phyloP scores from a whole-genome alignment of 2,888 invertebrate species.

The Eupithecia inturbata region DNA sequence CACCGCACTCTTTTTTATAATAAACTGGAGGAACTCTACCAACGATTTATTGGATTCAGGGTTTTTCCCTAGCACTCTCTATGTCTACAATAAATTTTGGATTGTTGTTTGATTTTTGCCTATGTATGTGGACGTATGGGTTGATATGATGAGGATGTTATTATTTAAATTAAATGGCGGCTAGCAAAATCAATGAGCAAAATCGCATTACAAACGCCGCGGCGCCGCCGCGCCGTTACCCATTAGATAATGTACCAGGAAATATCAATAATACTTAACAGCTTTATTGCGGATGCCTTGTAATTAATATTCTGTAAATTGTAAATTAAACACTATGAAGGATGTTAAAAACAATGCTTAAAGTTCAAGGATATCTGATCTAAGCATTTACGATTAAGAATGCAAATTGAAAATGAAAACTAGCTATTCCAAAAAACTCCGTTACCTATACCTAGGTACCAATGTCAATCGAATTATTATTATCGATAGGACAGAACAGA shows the following conservation, averaged over 20 bases:
- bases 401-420: conserved; percentile 6
- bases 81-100: neutral
- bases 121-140: no score
- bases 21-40: no score
- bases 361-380: conserved; percentile 39
- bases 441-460: no score
- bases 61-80: neutral
- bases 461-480: no score
- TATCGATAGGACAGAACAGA: neutral
- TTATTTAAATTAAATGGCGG: neutral
- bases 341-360: conserved; percentile 27
- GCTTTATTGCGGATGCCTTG: conserved; percentile 42
- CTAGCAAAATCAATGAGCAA: neutral
- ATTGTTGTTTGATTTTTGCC: neutral
- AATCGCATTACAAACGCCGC: neutral
- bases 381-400: conserved; percentile 19
- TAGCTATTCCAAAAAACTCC: neutral
- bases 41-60: no score
- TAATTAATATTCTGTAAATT: conserved; percentile 36
- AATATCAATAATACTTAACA: conserved; percentile 31
- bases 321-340: conserved; percentile 35
- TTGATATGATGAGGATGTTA: no score
- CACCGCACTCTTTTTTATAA: no score
- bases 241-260: conserved; percentile 24
- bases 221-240: no score